Base-by-base conservation (phyloP, 2,888 invertebrate genomes). In the Xylocampa areola region DNA sequence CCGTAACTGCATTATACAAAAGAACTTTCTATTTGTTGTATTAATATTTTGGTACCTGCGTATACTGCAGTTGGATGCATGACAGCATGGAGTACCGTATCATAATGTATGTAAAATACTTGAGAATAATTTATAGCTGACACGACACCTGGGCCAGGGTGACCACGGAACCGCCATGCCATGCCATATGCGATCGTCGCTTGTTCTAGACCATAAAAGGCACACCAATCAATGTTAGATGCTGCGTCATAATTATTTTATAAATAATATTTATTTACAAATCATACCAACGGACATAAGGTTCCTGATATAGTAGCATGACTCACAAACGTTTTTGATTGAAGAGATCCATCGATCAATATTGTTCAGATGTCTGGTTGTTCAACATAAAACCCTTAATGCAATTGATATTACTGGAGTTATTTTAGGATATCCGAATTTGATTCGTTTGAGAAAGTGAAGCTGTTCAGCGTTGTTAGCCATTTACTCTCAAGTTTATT, bases 231-330 rank as follows among this genome's bases (percentile, higher is more conserved):
- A 65, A 58, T 62, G 44, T 49, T 43, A 58, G 45, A 44, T 8
- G 23, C 21, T 43, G 43, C 51, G 47, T 58, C 68, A 72, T 65
- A 29, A 49, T 49, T 27, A 44, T 27, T 57, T 32, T 13, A 41
- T 33, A 59, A 30, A 64, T 61, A n/a, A n/a, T n/a, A n/a, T n/a
- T n/a, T 30, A 32, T 58, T 60, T 59, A n/a, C 13, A 50, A 52
- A 32, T 40, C 16, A 55, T 47, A 35, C 29, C 33, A 14, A 27
- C 30, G 27, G 36, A 45, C 13, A 23, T 23, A 19, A 13, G 23
- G 29, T 39, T 32, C 49, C 55, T 23, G 27, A 63, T 71, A 71
- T 59, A 54, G 62, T 39, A 41, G 25, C 25, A 39, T 73, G 73
- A 74, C 33, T 66, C 66, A 68, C 14, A 13, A 10, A 23, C 32